phyloP scores from a whole-genome alignment of 1,140 invertebrate species.

The Eriocheir sinensis region DNA sequence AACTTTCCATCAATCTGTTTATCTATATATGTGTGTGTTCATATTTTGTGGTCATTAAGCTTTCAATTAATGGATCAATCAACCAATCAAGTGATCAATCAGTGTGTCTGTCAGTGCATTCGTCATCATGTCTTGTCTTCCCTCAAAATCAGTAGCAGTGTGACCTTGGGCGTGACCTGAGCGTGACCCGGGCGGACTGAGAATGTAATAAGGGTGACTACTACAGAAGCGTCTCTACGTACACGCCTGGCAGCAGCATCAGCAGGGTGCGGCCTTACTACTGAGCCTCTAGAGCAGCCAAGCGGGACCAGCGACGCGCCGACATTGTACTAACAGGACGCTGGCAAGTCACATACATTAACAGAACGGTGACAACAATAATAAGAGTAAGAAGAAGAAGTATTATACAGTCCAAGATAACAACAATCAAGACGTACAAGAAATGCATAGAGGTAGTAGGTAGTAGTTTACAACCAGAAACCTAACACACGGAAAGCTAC shows the following conservation, averaged over 20 bases:
- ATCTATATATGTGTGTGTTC: slow-evolving; percentile 30
- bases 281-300: background rate
- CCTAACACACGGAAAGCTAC: slow-evolving; percentile 69
- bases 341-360: slow-evolving; percentile 25
- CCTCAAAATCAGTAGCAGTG: too few relatives aligned
- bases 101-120: too few relatives aligned
- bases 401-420: background rate
- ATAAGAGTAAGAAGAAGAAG: slow-evolving; percentile 33
- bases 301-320: background rate
- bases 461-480: slow-evolving; percentile 36
- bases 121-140: too few relatives aligned
- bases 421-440: background rate
- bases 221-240: background rate
- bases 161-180: background rate
- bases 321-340: slow-evolving; percentile 33
- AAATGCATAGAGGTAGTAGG: background rate
- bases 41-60: too few relatives aligned
- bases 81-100: too few relatives aligned
- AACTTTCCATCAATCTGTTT: background rate
- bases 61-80: too few relatives aligned
- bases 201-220: background rate
- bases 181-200: background rate
- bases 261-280: background rate
- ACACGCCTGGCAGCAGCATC: background rate
- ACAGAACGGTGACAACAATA: slow-evolving; percentile 1